Percentiles rank a stretch among this genome's conserved stretches.
phyloP scores from a whole-genome alignment of 2,113 vertebrate species.

The Bufo gargarizans region DNA sequence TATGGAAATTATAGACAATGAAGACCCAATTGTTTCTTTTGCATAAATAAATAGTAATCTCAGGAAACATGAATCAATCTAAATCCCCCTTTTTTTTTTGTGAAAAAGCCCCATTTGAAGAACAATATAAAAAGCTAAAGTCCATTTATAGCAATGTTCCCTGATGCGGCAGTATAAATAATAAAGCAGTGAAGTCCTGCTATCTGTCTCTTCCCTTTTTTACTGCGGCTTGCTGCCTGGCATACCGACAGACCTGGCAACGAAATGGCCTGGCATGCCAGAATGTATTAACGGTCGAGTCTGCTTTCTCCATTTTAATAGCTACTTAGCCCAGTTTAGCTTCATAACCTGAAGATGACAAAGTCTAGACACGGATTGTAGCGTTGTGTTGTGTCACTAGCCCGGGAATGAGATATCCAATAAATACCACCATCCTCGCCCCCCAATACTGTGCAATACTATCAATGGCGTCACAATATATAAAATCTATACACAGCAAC shows the following conservation, averaged over 20 bases:
- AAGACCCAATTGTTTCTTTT: too few relatives aligned
- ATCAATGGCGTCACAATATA: background rate
- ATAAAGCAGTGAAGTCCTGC: background rate
- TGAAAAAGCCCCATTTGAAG: background rate
- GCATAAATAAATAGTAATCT: background rate
- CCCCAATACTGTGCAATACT: background rate
- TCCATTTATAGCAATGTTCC: background rate
- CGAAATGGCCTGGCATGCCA: background rate
- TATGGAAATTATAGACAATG: too few relatives aligned
- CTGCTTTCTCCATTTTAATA: slow-evolving; percentile 1
- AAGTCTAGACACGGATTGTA: background rate
- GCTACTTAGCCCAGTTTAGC: slow-evolving; percentile 15
- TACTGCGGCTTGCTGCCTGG: background rate
- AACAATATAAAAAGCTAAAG: background rate
- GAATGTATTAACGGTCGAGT: background rate
- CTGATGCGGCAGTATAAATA: background rate
- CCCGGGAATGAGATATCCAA: background rate
- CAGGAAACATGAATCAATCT: background rate
- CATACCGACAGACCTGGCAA: background rate
- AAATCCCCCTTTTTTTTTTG: background rate
- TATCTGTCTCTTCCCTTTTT: background rate
- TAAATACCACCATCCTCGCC: background rate
- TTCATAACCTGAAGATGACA: background rate
- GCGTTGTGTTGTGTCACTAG: background rate
- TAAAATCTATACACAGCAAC: background rate